A percentile compares a stretch with the other conserved stretches of the same genome.
Evolutionary conservation across 2,113 vertebrate genomes (phyloP).

Genomic region (Ornithorhynchus anatinus): DNA sequence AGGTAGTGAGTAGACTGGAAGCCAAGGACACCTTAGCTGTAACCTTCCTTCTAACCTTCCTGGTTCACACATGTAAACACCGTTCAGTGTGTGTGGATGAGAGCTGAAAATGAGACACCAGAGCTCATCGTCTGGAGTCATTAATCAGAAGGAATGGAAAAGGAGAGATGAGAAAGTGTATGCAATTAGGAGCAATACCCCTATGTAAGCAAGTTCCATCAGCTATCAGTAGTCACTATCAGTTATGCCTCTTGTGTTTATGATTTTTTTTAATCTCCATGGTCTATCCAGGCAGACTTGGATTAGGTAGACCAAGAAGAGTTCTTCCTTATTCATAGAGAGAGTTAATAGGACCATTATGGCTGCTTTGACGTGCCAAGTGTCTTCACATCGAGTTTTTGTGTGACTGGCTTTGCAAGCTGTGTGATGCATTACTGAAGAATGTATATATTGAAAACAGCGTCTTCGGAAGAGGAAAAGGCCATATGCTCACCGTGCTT

Average conservation of each 20-base stretch:
- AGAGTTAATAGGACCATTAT: slow-evolving; percentile 8
- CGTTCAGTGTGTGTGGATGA: not conserved
- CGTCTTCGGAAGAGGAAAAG: not conserved
- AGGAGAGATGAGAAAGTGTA: not conserved
- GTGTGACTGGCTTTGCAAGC: not conserved
- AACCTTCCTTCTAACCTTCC: not conserved
- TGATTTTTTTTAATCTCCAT: not conserved
- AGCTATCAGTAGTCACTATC: not conserved
- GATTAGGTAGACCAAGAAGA: not conserved
- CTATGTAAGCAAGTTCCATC: slow-evolving; percentile 1
- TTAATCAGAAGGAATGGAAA: not conserved
- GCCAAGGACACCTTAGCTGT: not conserved
- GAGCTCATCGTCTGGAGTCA: not conserved
- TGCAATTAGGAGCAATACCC: fast-evolving
- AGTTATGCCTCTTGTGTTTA: not conserved
- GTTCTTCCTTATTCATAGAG: slow-evolving; percentile 26
- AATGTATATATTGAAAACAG: slow-evolving; percentile 13
- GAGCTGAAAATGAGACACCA: fast-evolving
- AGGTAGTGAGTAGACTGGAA: not conserved
- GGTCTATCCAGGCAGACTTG: not conserved
- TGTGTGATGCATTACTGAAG: not conserved
- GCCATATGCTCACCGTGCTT: slow-evolving; percentile 26
- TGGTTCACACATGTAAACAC: not conserved
- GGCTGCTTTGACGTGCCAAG: slow-evolving; percentile 16
- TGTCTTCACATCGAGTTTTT: not conserved